Evolutionary conservation across 2,113 vertebrate genomes (phyloP), one percentile per base, ranked within the genome.

Genomic region (Percina caprodes): DNA sequence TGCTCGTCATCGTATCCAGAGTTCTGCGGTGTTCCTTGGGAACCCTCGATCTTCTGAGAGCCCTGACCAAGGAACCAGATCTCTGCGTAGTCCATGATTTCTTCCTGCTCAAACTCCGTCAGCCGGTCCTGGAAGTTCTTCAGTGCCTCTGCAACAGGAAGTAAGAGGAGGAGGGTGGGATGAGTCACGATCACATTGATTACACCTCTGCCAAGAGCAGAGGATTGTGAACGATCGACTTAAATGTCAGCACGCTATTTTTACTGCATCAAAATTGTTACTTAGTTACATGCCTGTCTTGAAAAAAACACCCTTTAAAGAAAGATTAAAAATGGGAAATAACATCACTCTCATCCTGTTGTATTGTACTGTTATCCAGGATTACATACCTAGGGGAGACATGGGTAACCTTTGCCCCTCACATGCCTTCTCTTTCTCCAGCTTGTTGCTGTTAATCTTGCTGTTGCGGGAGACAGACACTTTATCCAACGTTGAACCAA

Each of bases 21-120:
- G 93, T 96, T 97, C 89, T 96, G 95, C 33, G 95, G 94, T 3
- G 93, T 90, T 59, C 96, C 95, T 51, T 96, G 91, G 58, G 92
- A 84, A 71, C 94, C 94, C 33, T 96, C 93, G 49, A 98, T 95
- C 85, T 99, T 99, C 90, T 97, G 93, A 61, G 96, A 95, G 61
- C 97, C 96, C 74, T 97, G 94, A 12, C 97, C 98, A 92, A 98
- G 94, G 94, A 95, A 98, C 97, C 97, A 99, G 74, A 98, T 92
- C 88, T 98, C 97, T 15, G 95, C 77, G 78, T 97, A 98, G 93
- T 97, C 96, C 92, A 96, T 95, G 89, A 98, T 96, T 86, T 99
- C 97, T 83, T 96, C 96, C 92, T 95, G 96, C 80, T 99, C 98
- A 74, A 96, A 98, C 70, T 94, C 92, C 7, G 96, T 96, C 92